A percentile compares a stretch with the other conserved stretches of the same genome.
Conservation (phyloP, 2,888 invertebrate species). For the Lasioglossum malachurum region DNA sequence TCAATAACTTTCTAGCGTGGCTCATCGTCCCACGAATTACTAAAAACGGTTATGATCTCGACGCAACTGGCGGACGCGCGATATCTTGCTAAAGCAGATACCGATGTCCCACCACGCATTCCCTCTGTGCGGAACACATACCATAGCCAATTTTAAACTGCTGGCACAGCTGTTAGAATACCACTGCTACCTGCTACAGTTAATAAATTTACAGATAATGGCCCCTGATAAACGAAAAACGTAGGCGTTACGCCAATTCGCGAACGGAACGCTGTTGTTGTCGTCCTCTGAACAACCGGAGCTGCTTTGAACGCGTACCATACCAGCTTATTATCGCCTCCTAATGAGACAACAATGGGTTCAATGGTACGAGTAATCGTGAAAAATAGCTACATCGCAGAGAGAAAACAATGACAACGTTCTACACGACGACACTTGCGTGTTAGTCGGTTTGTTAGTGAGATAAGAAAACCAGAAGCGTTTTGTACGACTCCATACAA, state of each 20-base stretch:
- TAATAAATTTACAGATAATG: slow-evolving; percentile 28
- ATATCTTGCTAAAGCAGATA: slow-evolving; percentile 68
- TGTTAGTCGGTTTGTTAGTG: slow-evolving; percentile 43
- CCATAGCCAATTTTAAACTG: slow-evolving; percentile 75
- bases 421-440: neutral
- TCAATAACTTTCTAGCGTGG: slow-evolving; percentile 44
- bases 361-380: neutral
- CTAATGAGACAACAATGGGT: neutral
- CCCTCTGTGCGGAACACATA: slow-evolving; percentile 65
- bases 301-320: neutral
- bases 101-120: slow-evolving; percentile 41
- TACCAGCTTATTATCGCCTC: neutral
- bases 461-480: slow-evolving; percentile 42
- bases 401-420: neutral
- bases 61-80: slow-evolving; percentile 68
- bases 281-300: neutral
- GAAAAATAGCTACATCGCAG: neutral
- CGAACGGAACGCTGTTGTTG: neutral
- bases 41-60: slow-evolving; percentile 54
- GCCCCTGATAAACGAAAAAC: slow-evolving; percentile 16
- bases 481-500: slow-evolving; percentile 24
- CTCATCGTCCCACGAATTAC: slow-evolving; percentile 60
- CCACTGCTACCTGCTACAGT: slow-evolving; percentile 29
- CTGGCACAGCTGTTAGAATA: slow-evolving; percentile 64
- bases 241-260: neutral